Conservation (phyloP, 2,113 vertebrate genomes). For the Datnioides undecimradiatus region DNA sequence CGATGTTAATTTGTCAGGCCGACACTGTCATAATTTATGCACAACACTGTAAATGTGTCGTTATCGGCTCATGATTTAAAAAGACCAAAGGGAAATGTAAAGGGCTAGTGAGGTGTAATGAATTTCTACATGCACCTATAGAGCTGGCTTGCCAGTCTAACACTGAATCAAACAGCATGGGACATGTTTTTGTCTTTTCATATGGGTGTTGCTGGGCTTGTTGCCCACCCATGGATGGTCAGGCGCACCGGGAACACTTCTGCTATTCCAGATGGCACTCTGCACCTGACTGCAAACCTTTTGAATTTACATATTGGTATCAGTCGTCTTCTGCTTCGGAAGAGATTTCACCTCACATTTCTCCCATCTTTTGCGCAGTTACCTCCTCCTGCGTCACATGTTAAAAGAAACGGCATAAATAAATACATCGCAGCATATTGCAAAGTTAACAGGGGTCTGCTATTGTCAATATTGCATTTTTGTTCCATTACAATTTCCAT, state of each 20-base stretch:
- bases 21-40: neutral
- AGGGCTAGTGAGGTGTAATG: neutral
- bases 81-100: conserved; percentile 13
- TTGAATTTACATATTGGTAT: conserved; percentile 38
- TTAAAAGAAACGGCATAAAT: conserved; percentile 21
- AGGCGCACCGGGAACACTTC: conserved; percentile 35
- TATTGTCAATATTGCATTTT: conserved; percentile 20
- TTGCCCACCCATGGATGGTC: conserved; percentile 48
- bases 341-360: conserved; percentile 3
- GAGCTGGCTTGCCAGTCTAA: conserved; percentile 24
- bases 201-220: conserved; percentile 59
- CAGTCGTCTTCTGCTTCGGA: conserved; percentile 15
- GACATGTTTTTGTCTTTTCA: conserved; percentile 55
- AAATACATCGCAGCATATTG: conserved; percentile 3
- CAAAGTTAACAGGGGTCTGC: conserved; percentile 6
- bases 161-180: conserved; percentile 48
- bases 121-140: conserved; percentile 1
- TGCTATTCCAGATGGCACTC: conserved; percentile 58
- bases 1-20: neutral
- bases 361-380: neutral
- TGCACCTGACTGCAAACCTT: conserved; percentile 48
- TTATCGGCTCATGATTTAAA: conserved; percentile 13
- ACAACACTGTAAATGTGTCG: neutral
- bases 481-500: conserved; percentile 13
- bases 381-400: neutral